A percentile compares a stretch with the other conserved stretches of the same genome.
Conservation (phyloP, 1,140 invertebrate genomes). For the Zaprionus vittiger region DNA sequence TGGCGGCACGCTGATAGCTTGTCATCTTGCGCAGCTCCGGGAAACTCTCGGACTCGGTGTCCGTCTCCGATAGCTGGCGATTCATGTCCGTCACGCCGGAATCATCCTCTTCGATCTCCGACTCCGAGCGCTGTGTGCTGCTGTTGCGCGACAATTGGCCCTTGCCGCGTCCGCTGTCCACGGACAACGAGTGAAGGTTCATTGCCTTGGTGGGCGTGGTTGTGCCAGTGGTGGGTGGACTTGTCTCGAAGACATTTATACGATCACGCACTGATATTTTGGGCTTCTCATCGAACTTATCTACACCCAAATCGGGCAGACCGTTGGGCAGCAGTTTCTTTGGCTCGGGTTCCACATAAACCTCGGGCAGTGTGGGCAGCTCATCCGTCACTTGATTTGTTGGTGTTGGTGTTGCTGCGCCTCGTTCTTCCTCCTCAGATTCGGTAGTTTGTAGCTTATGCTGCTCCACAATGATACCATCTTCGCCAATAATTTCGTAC, state of each 20-base stretch:
- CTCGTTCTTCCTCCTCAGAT: conserved; percentile 59
- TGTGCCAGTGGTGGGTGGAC: neutral
- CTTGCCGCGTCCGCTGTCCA: conserved; percentile 71
- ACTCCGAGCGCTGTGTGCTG: conserved; percentile 84
- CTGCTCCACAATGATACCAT: conserved; percentile 52
- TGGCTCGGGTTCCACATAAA: conserved; percentile 63
- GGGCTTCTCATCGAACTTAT: conserved; percentile 62
- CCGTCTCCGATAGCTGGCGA: conserved; percentile 88
- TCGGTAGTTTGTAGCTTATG: conserved; percentile 11
- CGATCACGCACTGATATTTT: conserved; percentile 79
- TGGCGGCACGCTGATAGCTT: conserved; percentile 88
- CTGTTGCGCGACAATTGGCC: conserved; percentile 78
- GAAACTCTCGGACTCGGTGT: conserved; percentile 87
- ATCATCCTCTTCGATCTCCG: conserved; percentile 88
- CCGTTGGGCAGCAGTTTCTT: conserved; percentile 61
- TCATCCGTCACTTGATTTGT: conserved; percentile 48
- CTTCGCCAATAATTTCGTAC: conserved; percentile 59
- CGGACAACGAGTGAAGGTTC: conserved; percentile 66
- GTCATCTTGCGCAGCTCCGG: conserved; percentile 86
- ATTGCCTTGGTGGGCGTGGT: conserved; percentile 38
- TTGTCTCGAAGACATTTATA: conserved; percentile 80
- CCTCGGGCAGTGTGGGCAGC: conserved; percentile 41
- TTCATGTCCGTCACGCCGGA: conserved; percentile 90
- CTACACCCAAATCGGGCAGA: conserved; percentile 67
- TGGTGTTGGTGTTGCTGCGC: conserved; percentile 58